Conservation (phyloP, 92 coral and sea anemone genomes). For the Siderastrea radians region DNA sequence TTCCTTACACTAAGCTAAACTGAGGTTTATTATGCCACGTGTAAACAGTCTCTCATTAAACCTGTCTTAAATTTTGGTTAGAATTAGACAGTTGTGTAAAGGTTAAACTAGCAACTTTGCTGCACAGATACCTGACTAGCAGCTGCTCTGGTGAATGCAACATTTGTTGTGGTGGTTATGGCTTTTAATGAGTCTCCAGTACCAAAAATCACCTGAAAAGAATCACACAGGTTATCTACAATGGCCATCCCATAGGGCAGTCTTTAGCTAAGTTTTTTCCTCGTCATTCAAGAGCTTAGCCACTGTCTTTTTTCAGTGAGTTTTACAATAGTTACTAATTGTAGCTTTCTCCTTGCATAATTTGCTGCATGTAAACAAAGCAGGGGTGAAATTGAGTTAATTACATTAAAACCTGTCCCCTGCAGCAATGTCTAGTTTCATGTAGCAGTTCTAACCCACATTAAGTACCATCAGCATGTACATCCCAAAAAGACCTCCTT, state of each 20-base stretch:
- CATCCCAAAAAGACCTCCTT: too few species aligned
- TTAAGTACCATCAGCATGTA: too few species aligned
- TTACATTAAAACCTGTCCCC: background rate
- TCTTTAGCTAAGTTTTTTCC: background rate
- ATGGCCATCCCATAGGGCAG: too few species aligned
- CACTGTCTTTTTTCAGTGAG: too few species aligned
- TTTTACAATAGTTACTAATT: background rate
- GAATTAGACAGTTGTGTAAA: background rate
- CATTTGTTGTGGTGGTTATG: constrained; percentile 88
- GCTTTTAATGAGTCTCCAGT: constrained; percentile 95
- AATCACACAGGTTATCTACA: too few species aligned
- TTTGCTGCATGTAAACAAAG: too few species aligned
- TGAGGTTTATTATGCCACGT: too few species aligned
- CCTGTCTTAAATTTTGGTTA: background rate
- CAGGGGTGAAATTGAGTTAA: background rate
- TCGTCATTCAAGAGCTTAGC: background rate
- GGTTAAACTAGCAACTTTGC: background rate
- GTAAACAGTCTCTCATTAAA: too few species aligned
- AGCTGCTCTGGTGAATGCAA: constrained; percentile 93
- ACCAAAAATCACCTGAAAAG: constrained; percentile 85
- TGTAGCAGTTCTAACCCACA: background rate
- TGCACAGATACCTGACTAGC: constrained; percentile 78
- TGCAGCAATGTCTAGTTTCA: background rate
- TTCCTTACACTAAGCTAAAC: too few species aligned
- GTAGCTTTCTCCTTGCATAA: background rate